Base-by-base conservation (phyloP, 2,888 invertebrate genomes). In the Meta bourneti region DNA sequence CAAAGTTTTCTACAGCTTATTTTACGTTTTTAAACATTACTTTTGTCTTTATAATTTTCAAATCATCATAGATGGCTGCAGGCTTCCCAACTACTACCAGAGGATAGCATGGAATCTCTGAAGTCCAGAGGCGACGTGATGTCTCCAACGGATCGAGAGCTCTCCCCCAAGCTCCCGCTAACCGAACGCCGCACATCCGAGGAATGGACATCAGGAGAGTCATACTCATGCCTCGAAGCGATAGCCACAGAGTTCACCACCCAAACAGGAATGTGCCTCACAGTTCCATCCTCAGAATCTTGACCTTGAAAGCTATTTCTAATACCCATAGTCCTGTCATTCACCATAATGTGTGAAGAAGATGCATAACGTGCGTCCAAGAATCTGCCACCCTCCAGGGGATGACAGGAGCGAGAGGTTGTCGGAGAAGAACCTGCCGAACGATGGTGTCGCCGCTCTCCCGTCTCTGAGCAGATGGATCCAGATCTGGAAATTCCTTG, bases 391-490 rank as follows among this genome's bases (percentile, higher is more conserved):
- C 71, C 61, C 7, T 85, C 90, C 9, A 69, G 20, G 51, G 78
- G 49, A 7, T 75, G 81, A 49, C 69, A 81, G 16, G 87, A 49
- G 19, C 87, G 89, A 34, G 92, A 80, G 13, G 71, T 81, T 0
- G 85, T 89, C 19, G 92, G 92, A 16, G 92, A 92, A 9, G 92
- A 92, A 4, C 88, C 89, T 16, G 89, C 91, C 48, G 91, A 92
- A 1, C 88, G 77, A 71, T 92, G 93, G 74, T 93, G 86, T 9
- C 93, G 70, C 7, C 93, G 75, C 51, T 93, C 93, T 74, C 93
- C 93, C 8, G 93, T 93, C 72, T 93, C 93, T 7, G 93, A 93
- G 74, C 93, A 93, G 16, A 93, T 91, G 54, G 93, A 93, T 34
- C 93, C 92, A 48, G 92, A 92, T 49, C 92, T 19, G 13, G 93